phyloP scores from a whole-genome alignment of 1,140 invertebrate genomes.

The Heliothis virescens region DNA sequence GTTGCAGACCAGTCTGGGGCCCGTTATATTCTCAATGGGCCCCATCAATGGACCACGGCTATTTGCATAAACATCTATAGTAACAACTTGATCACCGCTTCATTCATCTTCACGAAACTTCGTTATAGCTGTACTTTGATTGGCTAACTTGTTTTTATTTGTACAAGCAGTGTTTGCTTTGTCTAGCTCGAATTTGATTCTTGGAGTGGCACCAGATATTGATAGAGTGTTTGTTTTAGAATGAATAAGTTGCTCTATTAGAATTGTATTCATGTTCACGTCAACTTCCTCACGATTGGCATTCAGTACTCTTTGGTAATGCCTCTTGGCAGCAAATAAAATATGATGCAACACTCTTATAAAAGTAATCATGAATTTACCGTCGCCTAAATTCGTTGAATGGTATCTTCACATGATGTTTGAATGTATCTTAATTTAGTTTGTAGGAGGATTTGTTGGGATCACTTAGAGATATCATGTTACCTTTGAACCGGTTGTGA shows the following conservation, averaged over 20 bases:
- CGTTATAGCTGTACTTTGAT: conserved; percentile 41
- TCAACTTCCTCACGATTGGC: no score
- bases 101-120: conserved; percentile 52
- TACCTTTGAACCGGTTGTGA: conserved; percentile 37
- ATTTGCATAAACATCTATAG: conserved; percentile 58
- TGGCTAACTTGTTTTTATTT: conserved; percentile 34
- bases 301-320: not conserved
- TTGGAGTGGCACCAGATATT: not conserved
- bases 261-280: not conserved
- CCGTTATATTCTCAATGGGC: conserved; percentile 53
- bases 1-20: conserved; percentile 46
- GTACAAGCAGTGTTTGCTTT: conserved; percentile 2
- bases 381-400: no score
- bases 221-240: conserved; percentile 9
- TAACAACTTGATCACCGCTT: conserved; percentile 47
- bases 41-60: conserved; percentile 53
- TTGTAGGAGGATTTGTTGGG: not conserved
- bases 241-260: not conserved
- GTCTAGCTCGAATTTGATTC: not conserved
- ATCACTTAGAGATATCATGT: conserved; percentile 1
- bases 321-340: not conserved
- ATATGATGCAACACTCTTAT: not conserved
- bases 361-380: no score
- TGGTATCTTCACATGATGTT: not conserved
- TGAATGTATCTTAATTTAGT: not conserved